Conservation (phyloP, 1,140 invertebrate species). For the Lepidurus couesii region DNA sequence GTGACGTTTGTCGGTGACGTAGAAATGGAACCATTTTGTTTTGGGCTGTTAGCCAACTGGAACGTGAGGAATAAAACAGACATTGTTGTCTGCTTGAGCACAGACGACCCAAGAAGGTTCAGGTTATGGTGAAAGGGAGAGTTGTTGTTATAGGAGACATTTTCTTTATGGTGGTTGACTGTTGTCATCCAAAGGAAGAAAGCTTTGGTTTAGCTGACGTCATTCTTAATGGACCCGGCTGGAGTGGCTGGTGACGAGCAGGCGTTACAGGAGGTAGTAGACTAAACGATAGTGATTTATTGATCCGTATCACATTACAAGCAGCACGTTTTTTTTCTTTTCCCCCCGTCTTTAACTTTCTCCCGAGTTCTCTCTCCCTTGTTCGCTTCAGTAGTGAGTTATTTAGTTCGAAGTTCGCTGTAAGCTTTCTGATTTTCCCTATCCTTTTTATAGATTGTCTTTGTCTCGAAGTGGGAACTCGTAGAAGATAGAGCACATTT, state of each 20-base stretch:
- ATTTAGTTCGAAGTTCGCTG: background rate
- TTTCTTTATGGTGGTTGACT: background rate
- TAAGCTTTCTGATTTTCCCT: background rate
- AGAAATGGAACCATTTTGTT: background rate
- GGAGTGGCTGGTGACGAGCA: background rate
- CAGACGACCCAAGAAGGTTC: background rate
- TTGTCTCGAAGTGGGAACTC: background rate
- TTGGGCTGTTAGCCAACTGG: background rate
- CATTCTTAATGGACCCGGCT: background rate
- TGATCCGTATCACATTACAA: background rate
- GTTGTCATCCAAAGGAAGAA: background rate
- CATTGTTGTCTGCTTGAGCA: conserved; percentile 5
- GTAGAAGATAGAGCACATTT: background rate
- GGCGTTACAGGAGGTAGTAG: background rate
- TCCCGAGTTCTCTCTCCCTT: background rate
- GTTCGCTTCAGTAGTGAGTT: too few relatives aligned
- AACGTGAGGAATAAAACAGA: background rate
- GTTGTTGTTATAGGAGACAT: background rate
- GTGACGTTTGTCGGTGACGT: background rate
- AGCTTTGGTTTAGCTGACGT: background rate
- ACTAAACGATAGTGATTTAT: background rate
- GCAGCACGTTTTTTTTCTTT: background rate
- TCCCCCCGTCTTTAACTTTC: background rate
- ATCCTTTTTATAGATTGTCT: conserved; percentile 12
- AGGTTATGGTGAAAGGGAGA: background rate